Base-by-base conservation (phyloP, 92 coral and sea anemone genomes). In the Palythoa heliodiscus region DNA sequence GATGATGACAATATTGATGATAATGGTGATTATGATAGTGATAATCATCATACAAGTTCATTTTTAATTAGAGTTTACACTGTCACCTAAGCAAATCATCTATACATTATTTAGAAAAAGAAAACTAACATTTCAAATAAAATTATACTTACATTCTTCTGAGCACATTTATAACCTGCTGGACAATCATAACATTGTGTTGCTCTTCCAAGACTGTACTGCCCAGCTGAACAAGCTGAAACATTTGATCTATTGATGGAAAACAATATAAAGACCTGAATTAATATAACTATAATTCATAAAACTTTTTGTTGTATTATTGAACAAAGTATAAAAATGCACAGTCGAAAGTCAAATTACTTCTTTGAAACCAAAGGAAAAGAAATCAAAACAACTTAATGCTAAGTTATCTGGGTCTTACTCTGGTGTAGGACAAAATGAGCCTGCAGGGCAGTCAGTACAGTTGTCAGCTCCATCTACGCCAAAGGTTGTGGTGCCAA, bases 401-500 rank as follows among this genome's bases (percentile, higher is more conserved):
- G 7, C 22, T 3, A 55, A 15, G 19, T 1, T 3, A 16, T 57
- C 24, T 1, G 9, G 19, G 14, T 80, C 99, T 94, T 87, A 97
- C 99, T 97, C 99, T 15, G 99, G 99, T 54, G 88, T 90, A 0
- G 87, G 84, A 37, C 99, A 97, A 52, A 87, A 82, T 48, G 76
- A 91, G 22, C 99, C 98, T 52, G 97, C 94, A 66, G 98, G 95
- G 67, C 99, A 97, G 29, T 83, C 92, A 2, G 93, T 97, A 75
- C 99, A 97, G 67, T 84, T 91, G 39, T 76, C 82, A 57, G 95
- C 92, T 29, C 91, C 91, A 39, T 43, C 74, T 66, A 54, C 84
- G 20, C 97, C 98, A 76, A 88, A 91, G 14, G 99, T 97, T 20
- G 93, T 92, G 7, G 95, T 91, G 16, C 99, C 99, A 78, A 87